Conservation (phyloP, 2,113 vertebrate species). For the Trichechus manatus region DNA sequence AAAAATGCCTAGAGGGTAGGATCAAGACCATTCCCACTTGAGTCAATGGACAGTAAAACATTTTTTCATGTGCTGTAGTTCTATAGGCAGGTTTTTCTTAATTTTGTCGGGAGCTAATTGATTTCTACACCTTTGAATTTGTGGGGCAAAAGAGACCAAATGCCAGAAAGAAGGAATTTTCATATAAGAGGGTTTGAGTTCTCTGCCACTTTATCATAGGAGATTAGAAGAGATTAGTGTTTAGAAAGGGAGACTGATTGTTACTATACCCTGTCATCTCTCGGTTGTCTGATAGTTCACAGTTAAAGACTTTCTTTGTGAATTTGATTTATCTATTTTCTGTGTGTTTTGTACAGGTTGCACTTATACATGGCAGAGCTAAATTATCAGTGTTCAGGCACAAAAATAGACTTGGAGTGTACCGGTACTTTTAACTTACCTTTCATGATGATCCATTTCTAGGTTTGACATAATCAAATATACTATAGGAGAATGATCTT, state of each 20-base stretch:
- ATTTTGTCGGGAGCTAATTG: neutral
- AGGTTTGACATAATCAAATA: neutral
- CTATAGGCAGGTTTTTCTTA: neutral
- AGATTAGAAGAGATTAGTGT: constrained; percentile 45
- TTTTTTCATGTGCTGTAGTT: neutral
- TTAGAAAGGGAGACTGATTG: constrained; percentile 17
- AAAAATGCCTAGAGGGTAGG: neutral
- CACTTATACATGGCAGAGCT: neutral
- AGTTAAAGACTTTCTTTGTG: constrained; percentile 12
- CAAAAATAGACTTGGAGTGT: neutral
- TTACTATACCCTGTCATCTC: neutral
- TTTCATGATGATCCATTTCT: neutral
- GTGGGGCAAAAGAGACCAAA: constrained; percentile 18
- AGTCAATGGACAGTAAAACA: neutral
- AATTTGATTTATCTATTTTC: constrained; percentile 36
- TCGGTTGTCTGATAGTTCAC: constrained; percentile 46
- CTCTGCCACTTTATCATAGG: neutral
- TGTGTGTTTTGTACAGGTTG: neutral
- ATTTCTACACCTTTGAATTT: constrained; percentile 38
- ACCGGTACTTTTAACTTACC: neutral
- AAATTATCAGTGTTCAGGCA: neutral
- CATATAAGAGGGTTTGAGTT: neutral
- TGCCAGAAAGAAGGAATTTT: constrained; percentile 21
- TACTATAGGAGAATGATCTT: neutral
- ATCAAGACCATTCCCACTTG: neutral